Evolutionary conservation across 2,888 invertebrate species (phyloP), one percentile per base, ranked within the genome.

Genomic region (Folsomia candida): DNA sequence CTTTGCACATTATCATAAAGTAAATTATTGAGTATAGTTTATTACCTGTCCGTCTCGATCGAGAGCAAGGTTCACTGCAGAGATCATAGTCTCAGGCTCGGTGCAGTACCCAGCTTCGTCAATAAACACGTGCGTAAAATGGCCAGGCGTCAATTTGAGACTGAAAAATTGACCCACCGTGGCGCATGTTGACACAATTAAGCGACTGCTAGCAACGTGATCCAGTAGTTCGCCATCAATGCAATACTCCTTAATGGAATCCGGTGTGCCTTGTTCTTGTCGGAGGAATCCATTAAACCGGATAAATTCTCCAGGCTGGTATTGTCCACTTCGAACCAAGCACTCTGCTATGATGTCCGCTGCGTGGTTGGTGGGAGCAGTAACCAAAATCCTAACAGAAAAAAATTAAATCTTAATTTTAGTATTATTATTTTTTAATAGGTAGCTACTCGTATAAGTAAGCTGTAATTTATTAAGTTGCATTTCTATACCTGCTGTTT

Each of bases 351-450:
- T 86, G 67, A 96, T 86, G 86, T 97, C 93, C 0, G 94, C 92
- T 2, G 96, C 91, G 83, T 94, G 93, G 82, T 97, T 97, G 0
- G 96, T 95, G 0, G 97, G 96, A 1, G 95, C 89, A 54, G 91
- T 91, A 24, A 94, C 88, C 65, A 97, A 83, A 71, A 97, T 86
- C 78, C 93, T 87, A 60, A 2, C n/a, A 60, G 4, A 6, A 58
- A 47, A 62, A 37, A 66, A 24, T 18, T 28, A 51, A 14, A 28
- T 58, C 18, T 9, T 60, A 22, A 67, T 37, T 28, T 25, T 3
- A 37, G 22, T n/a, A n/a, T n/a, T n/a, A n/a, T n/a, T n/a, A n/a
- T n/a, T n/a, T n/a, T n/a, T n/a, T n/a, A n/a, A n/a, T 26, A 24
- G 22, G n/a, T 26, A 37, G 20, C 29, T 25, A 24, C n/a, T 37